Evolutionary conservation across 2,113 vertebrate genomes (phyloP).

Genomic region (Siniperca chuatsi): DNA sequence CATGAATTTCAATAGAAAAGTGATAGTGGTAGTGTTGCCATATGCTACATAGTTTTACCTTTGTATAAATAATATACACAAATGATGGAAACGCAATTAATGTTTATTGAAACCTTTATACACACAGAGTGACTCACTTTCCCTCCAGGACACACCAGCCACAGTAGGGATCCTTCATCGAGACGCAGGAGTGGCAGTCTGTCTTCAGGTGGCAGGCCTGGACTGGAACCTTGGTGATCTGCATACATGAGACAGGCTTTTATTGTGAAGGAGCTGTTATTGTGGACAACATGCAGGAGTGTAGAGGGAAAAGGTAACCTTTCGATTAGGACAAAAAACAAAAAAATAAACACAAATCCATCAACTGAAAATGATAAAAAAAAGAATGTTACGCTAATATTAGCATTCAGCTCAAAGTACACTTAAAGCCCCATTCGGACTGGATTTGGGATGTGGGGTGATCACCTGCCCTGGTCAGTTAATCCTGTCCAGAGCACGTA

Average conservation of each 20-base stretch:
- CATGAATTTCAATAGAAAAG: not conserved
- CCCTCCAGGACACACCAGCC: slow-evolving; percentile 96
- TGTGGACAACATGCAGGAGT: not conserved
- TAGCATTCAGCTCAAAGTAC: not conserved
- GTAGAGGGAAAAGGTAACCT: not conserved
- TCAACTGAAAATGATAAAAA: not conserved
- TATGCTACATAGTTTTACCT: too few species aligned
- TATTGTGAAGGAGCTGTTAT: slow-evolving; percentile 3
- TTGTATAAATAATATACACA: too few species aligned
- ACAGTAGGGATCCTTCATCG: slow-evolving; percentile 92
- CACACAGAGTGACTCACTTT: slow-evolving; percentile 80
- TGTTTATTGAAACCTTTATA: not conserved
- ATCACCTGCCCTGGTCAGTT: not conserved
- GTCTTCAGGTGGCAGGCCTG: slow-evolving; percentile 89
- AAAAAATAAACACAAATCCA: too few species aligned
- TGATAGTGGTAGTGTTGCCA: not conserved
- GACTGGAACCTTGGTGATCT: slow-evolving; percentile 88
- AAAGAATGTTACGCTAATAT: not conserved
- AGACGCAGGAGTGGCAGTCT: slow-evolving; percentile 86
- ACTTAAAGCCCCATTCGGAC: too few species aligned
- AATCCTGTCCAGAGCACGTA: not conserved
- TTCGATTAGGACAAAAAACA: not conserved
- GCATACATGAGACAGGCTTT: slow-evolving; percentile 4
- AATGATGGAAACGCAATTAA: not conserved
- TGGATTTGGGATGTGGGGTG: not conserved